A percentile compares a stretch with the other conserved stretches of the same genome.
Evolutionary conservation across 2,113 vertebrate genomes (phyloP).

Genomic region (Seriola rivoliana): DNA sequence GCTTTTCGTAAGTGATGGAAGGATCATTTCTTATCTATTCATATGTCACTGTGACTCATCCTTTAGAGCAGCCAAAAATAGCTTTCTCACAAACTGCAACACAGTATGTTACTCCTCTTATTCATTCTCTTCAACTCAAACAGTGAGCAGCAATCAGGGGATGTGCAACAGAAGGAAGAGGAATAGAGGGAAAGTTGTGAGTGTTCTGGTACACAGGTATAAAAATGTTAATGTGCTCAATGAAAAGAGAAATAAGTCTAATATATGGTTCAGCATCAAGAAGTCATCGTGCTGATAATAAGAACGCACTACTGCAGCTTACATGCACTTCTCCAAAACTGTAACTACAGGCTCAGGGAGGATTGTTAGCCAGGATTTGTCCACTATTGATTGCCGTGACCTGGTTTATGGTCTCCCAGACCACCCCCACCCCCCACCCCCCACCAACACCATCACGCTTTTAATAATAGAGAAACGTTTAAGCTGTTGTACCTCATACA

Average conservation of each 20-base stretch:
- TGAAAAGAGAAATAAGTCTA: not conserved
- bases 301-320: not conserved
- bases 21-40: conserved; percentile 57
- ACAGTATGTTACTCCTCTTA: conserved; percentile 27
- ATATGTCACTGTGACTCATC: conserved; percentile 69
- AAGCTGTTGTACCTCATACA: not conserved
- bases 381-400: not conserved
- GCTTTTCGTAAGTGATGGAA: conserved; percentile 56
- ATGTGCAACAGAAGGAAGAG: conserved; percentile 17
- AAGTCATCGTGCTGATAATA: not conserved
- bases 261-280: not conserved
- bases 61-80: conserved; percentile 66
- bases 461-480: not conserved
- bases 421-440: not conserved
- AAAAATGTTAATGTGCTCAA: not conserved
- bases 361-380: not conserved
- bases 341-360: not conserved
- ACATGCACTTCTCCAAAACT: not conserved
- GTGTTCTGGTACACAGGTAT: not conserved
- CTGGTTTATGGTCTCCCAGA: not conserved
- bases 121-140: conserved; percentile 49
- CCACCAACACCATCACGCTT: not conserved
- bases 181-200: not conserved
- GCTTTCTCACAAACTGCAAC: conserved; percentile 42
- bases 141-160: conserved; percentile 32